Percentiles rank a stretch among this genome's conserved stretches.
Evolutionary conservation across 2,113 vertebrate species (phyloP).

Genomic region (Chionodraco myersi): DNA sequence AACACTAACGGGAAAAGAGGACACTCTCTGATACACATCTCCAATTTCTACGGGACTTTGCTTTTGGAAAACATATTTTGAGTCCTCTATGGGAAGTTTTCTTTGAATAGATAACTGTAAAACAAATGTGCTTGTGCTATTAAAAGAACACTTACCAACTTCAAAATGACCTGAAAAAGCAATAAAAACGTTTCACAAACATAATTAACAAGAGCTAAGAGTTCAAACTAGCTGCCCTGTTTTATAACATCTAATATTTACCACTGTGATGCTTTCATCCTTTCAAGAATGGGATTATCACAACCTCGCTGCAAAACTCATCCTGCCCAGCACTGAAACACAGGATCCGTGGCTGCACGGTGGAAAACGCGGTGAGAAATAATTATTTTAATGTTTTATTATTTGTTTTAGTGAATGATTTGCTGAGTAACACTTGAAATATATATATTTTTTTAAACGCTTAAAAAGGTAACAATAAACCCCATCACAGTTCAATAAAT

Average conservation of each 20-base stretch:
- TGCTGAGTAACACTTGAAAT: neutral
- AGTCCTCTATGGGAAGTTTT: neutral
- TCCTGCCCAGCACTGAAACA: slow-evolving; percentile 27
- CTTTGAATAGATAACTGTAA: neutral
- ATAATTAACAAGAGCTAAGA: neutral
- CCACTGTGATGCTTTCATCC: slow-evolving; percentile 20
- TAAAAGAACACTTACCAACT: neutral
- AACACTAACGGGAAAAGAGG: neutral
- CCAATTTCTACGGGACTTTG: neutral
- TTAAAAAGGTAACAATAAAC: neutral
- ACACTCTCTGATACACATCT: neutral
- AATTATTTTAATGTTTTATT: neutral
- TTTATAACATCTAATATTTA: neutral
- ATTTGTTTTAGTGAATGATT: neutral
- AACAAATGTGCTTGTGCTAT: neutral
- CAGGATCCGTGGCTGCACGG: slow-evolving; percentile 2
- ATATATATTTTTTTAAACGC: no score
- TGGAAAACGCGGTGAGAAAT: slow-evolving; percentile 46
- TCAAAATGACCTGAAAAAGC: neutral
- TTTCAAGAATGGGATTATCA: slow-evolving; percentile 38
- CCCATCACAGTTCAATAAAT: neutral
- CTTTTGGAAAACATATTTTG: no score
- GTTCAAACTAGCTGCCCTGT: neutral
- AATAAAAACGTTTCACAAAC: neutral
- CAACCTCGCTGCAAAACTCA: slow-evolving; percentile 5